These are phyloP conservation scores for Asobara japonica DNA, from an alignment of 1,140 invertebrate species.

Conservation along the genomic window DNA sequence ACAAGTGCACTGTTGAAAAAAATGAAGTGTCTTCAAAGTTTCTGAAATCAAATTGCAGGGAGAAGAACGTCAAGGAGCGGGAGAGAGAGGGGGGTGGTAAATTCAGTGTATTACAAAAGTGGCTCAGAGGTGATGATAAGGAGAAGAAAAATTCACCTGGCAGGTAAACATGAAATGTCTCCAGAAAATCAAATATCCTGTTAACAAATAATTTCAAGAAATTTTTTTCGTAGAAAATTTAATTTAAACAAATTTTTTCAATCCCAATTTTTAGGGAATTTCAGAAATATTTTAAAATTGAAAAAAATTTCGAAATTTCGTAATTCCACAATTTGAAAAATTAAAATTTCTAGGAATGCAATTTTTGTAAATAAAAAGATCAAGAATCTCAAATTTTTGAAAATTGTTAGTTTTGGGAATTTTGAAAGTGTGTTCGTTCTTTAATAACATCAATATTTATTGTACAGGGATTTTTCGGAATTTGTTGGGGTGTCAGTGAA, in stretches of 20 bases:
- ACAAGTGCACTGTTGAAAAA: constrained; percentile 47
- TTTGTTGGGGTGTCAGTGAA: constrained; percentile 81
- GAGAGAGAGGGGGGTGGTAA: constrained; percentile 67
- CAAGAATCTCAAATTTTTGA: too few relatives aligned
- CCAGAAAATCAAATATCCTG: background rate
- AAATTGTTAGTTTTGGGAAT: too few relatives aligned
- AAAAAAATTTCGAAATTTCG: too few relatives aligned
- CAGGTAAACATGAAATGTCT: constrained; percentile 54
- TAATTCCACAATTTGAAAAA: too few relatives aligned
- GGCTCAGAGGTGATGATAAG: constrained; percentile 74
- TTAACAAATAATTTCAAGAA: background rate
- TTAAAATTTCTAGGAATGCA: too few relatives aligned
- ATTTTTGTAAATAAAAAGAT: too few relatives aligned
- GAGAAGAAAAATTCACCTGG: constrained; percentile 61
- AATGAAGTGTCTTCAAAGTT: constrained; percentile 50
- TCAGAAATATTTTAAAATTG: too few relatives aligned
- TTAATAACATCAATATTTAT: constrained; percentile 17
- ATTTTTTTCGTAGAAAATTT: constrained; percentile 17
- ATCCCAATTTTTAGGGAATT: too few relatives aligned
- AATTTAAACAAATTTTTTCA: background rate
- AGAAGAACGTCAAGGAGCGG: constrained; percentile 53
- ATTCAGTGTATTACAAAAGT: constrained; percentile 76
- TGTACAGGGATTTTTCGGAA: constrained; percentile 71
- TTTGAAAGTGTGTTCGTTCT: too few relatives aligned
- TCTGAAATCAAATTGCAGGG: constrained; percentile 54